Evolutionary conservation across 2,113 vertebrate genomes (phyloP), one percentile per base, ranked within the genome.

Genomic region (Anguilla japonica): DNA sequence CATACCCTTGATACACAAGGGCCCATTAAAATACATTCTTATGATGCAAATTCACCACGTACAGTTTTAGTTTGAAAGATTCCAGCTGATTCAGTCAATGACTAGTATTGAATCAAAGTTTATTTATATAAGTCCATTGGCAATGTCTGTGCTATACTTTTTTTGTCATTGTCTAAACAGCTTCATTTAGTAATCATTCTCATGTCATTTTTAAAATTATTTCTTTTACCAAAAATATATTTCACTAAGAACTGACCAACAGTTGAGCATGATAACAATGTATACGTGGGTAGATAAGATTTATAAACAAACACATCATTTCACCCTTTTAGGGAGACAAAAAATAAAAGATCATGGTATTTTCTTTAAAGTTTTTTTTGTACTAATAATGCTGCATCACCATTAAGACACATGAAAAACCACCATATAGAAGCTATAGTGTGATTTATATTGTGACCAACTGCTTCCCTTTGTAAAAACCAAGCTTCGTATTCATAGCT

Each of bases 361-460:
- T n/a, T 22, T 43, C 81, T 53, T 50, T 50, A 8, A 5, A n/a
- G 63, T 34, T 63, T 83, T 60, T 34, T 34, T 0, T 60, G 29
- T 83, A 50, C 50, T 56, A 83, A 60, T 83, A 83, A 57, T 39
- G 34, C 29, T 20, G 13, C 53, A 40, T 83, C 56, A 29, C 50
- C 39, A 20, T 29, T 0, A 34, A 83, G 20, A n/a, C 78, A 60
- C 34, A 20, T 67, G 57, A 63, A 20, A 50, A 9, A 11, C 13
- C 29, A 53, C 50, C 56, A 85, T 85, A 63, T 87, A 83, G 87
- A 85, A 84, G 20, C 50, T 34, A 81, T 84, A 60, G 41, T 57
- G 60, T n/a, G 26, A 60, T 79, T 88, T 81, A 87, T 22, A 40
- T n/a, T 57, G 80, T 79, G 53, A 87, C 79, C n/a, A 83, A 82